These are phyloP conservation scores for Epinephelus cyanopodus DNA, from an alignment of 2,113 vertebrate genomes.

Conservation along the genomic window DNA sequence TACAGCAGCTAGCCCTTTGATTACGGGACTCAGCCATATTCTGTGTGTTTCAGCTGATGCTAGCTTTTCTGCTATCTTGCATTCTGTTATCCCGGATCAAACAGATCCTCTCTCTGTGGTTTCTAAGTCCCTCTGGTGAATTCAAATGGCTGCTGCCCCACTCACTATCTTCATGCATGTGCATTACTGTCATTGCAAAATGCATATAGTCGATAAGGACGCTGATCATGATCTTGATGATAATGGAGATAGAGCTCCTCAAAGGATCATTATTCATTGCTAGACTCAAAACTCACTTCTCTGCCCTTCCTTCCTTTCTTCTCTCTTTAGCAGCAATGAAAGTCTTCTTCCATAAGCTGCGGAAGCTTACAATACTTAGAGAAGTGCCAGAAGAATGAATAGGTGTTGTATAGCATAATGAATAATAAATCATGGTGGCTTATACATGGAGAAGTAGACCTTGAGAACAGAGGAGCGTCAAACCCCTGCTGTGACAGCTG, in stretches of 20 bases:
- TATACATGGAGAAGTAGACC: conserved; percentile 67
- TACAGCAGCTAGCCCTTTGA: conserved; percentile 45
- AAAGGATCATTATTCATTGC: conserved; percentile 51
- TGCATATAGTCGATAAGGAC: conserved; percentile 34
- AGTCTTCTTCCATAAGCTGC: conserved; percentile 53
- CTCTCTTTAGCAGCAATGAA: conserved; percentile 59
- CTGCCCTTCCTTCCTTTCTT: conserved; percentile 42
- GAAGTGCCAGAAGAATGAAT: conserved; percentile 74
- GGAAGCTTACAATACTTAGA: conserved; percentile 54
- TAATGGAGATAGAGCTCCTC: conserved; percentile 52
- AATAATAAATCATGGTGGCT: conserved; percentile 76
- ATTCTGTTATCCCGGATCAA: conserved; percentile 58
- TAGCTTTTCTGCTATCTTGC: conserved; percentile 53
- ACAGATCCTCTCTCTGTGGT: conserved; percentile 26
- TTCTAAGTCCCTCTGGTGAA: conserved; percentile 29
- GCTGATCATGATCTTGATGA: conserved; percentile 55
- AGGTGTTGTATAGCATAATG: conserved; percentile 63
- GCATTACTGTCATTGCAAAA: conserved; percentile 39
- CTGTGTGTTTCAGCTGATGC: conserved; percentile 61
- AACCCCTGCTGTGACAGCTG: conserved; percentile 68
- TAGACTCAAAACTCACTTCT: conserved; percentile 29
- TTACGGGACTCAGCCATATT: conserved; percentile 30
- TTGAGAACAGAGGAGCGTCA: conserved; percentile 69
- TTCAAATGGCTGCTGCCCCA: conserved; percentile 15
- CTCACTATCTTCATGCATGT: conserved; percentile 25